phyloP scores from a whole-genome alignment of 2,113 vertebrate genomes.

The Halcyon malimbica region DNA sequence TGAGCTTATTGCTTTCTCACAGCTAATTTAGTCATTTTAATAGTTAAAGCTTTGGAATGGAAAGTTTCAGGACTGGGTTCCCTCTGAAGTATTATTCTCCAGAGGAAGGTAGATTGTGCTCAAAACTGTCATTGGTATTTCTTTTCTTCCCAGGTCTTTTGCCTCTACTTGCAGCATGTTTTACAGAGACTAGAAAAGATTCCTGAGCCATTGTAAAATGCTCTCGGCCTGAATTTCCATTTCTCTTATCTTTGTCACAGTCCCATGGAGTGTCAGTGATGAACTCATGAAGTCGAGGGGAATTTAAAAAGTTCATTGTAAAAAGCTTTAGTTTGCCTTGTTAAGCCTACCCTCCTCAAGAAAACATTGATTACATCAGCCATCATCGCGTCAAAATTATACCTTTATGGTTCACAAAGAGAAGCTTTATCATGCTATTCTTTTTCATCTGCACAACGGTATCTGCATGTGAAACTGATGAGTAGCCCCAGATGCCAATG shows the following conservation, averaged over 20 bases:
- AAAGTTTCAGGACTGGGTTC: not conserved
- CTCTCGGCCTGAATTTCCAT: not conserved
- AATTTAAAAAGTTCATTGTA: not conserved
- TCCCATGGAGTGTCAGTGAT: not conserved
- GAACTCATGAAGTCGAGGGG: not conserved
- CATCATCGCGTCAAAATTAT: constrained; percentile 12
- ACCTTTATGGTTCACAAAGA: not conserved
- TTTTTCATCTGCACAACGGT: not conserved
- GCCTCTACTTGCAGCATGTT: not conserved
- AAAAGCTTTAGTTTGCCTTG: constrained; percentile 4
- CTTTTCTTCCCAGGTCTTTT: not conserved
- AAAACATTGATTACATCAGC: constrained; percentile 22
- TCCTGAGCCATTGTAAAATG: not conserved
- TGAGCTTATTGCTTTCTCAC: not conserved
- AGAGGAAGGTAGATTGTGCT: not conserved
- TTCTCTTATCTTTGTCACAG: not conserved
- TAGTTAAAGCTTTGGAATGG: not conserved
- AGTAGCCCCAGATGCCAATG: not conserved
- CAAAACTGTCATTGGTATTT: not conserved
- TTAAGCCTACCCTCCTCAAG: not conserved
- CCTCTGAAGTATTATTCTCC: not conserved
- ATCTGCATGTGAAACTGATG: constrained; percentile 15
- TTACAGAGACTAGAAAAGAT: not conserved
- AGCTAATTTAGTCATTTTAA: not conserved
- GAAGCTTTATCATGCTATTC: constrained; percentile 22